Base-by-base conservation (phyloP, 2,113 vertebrate genomes). In the Xiphophorus couchianus region DNA sequence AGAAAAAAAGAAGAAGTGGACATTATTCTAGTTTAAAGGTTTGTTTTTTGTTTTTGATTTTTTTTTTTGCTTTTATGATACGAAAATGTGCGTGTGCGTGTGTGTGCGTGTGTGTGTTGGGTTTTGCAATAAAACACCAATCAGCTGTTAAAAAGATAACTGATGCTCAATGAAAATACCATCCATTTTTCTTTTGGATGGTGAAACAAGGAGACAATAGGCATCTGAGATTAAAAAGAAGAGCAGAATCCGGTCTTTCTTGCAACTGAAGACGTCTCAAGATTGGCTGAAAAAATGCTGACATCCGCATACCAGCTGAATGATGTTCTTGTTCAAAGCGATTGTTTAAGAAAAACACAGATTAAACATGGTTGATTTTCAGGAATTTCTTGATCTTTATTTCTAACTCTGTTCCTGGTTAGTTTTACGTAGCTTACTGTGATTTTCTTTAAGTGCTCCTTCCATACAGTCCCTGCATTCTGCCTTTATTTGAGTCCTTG, bases 241-340 rank as follows among this genome's bases (percentile, higher is more conserved):
- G n/a, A 31, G 33, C 3, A n/a, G 69, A 76, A 39, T 63, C 75
- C 27, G 86, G 77, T 81, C 73, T n/a, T 13, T 13, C 25, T 25
- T 62, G 19, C 37, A 37, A 17, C 51, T 66, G 10, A 61, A 65
- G 2, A 9, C 39, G 5, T 30, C 2, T 31, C 54, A 61, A 0
- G 66, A 28, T 15, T 11, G 8, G 42, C 58, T 30, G 44, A 44
- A 5, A 27, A 11, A 1, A 8, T 44, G 48, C 54, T 6, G 29
- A 33, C 25, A 25, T n/a, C 9, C 7, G 51, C 44, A 10, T 58
- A 1, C 2, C 51, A 58, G 51, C 19, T n/a, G 22, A 10, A 58
- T 58, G 51, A 3, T n/a, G 25, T n/a, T 58, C n/a, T n/a, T 11
- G 51, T 58, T 58, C 25, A 58, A 58, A n/a, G 15, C 25, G 0